Percentiles rank a stretch among this genome's conserved stretches.
Conservation (phyloP, 2,113 vertebrate genomes). For the Sinosuthora webbiana region DNA sequence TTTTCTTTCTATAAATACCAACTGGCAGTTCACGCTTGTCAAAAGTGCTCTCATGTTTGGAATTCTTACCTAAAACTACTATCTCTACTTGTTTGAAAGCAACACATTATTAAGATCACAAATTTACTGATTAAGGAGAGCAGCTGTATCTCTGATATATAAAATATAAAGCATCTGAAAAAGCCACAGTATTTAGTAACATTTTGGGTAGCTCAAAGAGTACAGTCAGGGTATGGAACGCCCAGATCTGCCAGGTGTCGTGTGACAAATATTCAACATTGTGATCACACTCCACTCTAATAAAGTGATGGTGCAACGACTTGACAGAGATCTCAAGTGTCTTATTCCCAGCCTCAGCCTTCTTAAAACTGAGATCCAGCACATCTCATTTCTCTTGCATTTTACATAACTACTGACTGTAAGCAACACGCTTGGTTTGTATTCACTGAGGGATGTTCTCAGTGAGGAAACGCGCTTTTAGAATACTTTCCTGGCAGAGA, state of each 20-base stretch:
- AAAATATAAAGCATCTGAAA: not conserved
- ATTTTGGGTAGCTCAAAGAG: not conserved
- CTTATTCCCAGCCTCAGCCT: not conserved
- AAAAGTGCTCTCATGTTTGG: not conserved
- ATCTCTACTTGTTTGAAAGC: not conserved
- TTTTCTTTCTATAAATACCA: not conserved
- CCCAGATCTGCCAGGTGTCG: not conserved
- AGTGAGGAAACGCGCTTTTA: not conserved
- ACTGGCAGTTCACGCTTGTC: not conserved
- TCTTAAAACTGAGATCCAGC: not conserved
- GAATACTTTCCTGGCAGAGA: not conserved
- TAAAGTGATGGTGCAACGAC: not conserved
- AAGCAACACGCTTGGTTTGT: not conserved
- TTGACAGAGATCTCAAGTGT: not conserved
- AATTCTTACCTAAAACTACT: not conserved
- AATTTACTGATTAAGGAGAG: not conserved
- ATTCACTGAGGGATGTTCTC: not conserved
- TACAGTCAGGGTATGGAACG: not conserved
- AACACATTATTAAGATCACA: not conserved
- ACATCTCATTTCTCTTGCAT: not conserved
- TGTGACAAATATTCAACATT: not conserved
- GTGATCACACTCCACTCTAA: not conserved
- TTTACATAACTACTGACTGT: not conserved
- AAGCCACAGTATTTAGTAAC: not conserved
- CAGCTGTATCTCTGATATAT: not conserved